phyloP scores from a whole-genome alignment of 2,113 vertebrate species.

The Delphinapterus leucas region DNA sequence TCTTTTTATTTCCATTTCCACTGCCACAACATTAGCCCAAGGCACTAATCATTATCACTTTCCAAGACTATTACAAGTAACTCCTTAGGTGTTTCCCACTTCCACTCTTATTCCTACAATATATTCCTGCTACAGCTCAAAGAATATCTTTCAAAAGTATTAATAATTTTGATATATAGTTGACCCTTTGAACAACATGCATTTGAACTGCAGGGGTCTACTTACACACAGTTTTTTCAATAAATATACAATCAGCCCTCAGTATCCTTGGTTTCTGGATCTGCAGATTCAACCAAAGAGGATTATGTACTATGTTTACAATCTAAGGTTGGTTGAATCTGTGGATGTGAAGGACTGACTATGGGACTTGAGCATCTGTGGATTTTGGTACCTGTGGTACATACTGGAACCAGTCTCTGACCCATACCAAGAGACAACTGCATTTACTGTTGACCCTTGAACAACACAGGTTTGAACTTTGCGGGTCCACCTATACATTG shows the following conservation, averaged over 20 bases:
- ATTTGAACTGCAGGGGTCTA: too few relatives aligned
- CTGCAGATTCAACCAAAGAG: too few relatives aligned
- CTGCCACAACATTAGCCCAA: background rate
- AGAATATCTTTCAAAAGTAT: background rate
- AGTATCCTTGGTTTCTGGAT: too few relatives aligned
- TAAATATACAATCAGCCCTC: too few relatives aligned
- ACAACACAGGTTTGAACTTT: background rate
- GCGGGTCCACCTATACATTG: background rate
- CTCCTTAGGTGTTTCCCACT: background rate
- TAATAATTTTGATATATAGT: background rate
- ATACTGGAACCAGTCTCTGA: background rate
- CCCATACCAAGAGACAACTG: background rate
- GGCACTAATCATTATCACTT: background rate
- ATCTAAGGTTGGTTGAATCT: background rate
- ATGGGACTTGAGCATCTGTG: background rate
- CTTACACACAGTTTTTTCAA: too few relatives aligned
- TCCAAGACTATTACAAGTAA: background rate
- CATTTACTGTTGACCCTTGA: background rate
- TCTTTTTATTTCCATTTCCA: background rate
- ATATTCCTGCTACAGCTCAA: background rate
- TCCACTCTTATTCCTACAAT: background rate
- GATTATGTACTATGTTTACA: background rate
- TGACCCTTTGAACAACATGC: too few relatives aligned
- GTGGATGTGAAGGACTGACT: background rate
- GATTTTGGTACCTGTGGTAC: background rate